Conservation (phyloP, 2,113 vertebrate genomes). For the Oncorhynchus kisutch region DNA sequence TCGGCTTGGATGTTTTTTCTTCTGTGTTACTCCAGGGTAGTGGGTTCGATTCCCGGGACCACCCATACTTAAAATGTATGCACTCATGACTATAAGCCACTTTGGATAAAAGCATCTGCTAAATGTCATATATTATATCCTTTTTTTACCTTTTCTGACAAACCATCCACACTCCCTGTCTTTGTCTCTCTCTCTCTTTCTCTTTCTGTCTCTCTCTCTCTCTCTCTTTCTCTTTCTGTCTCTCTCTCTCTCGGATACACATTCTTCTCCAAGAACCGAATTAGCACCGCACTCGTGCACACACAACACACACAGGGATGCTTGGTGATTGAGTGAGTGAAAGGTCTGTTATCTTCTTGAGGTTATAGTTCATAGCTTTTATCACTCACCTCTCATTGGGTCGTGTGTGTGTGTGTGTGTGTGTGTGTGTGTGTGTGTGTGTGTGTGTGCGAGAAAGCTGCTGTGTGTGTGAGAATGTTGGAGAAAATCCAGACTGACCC, state of each 20-base stretch:
- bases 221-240: neutral
- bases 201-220: neutral
- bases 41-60: too few species aligned
- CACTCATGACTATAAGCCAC: too few species aligned
- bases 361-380: neutral
- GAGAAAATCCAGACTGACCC: neutral
- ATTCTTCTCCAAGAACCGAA: neutral
- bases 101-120: neutral
- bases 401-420: neutral
- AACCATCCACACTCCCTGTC: conserved; percentile 18
- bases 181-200: neutral
- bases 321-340: neutral
- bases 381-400: neutral
- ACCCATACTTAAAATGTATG: too few species aligned
- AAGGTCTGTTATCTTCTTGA: neutral
- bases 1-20: neutral
- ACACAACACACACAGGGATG: neutral
- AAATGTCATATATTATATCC: neutral
- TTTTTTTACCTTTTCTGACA: neutral
- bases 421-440: neutral
- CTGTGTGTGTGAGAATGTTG: neutral
- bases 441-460: neutral
- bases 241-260: neutral
- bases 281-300: too few species aligned
- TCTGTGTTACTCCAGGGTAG: too few species aligned